Evolutionary conservation across 1,140 invertebrate species (phyloP).

Genomic region (Brachionus rubens): DNA sequence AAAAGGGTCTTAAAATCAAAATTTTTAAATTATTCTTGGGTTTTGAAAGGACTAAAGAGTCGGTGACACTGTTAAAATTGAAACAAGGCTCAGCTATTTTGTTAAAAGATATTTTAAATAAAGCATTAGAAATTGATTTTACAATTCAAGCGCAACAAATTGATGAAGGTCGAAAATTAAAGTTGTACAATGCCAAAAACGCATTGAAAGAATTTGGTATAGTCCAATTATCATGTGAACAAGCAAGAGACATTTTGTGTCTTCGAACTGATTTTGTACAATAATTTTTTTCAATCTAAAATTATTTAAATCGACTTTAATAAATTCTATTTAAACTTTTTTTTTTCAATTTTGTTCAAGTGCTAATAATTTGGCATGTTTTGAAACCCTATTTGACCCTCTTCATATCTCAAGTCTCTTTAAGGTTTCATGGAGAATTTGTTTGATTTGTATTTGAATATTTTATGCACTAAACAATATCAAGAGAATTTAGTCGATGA

Average conservation of each 20-base stretch:
- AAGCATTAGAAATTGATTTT: background rate
- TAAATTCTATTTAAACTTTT: too few relatives aligned
- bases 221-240: constrained; percentile 15
- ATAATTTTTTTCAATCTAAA: too few relatives aligned
- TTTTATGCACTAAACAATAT: too few relatives aligned
- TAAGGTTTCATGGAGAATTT: too few relatives aligned
- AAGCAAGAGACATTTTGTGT: background rate
- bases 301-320: too few relatives aligned
- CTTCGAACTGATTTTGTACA: constrained; percentile 4
- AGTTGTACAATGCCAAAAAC: constrained; percentile 23
- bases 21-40: background rate
- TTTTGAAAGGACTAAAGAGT: constrained; percentile 27
- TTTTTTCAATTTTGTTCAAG: too few relatives aligned
- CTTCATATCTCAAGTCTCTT: too few relatives aligned
- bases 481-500: too few relatives aligned
- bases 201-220: constrained; percentile 33
- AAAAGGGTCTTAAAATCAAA: background rate
- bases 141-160: background rate
- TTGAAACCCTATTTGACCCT: too few relatives aligned
- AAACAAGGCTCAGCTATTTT: constrained; percentile 17
- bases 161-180: background rate
- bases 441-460: too few relatives aligned
- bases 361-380: too few relatives aligned
- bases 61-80: constrained; percentile 7
- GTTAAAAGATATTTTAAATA: background rate